Evolutionary conservation across 2,113 vertebrate genomes (phyloP).

Genomic region (Albula goreensis): DNA sequence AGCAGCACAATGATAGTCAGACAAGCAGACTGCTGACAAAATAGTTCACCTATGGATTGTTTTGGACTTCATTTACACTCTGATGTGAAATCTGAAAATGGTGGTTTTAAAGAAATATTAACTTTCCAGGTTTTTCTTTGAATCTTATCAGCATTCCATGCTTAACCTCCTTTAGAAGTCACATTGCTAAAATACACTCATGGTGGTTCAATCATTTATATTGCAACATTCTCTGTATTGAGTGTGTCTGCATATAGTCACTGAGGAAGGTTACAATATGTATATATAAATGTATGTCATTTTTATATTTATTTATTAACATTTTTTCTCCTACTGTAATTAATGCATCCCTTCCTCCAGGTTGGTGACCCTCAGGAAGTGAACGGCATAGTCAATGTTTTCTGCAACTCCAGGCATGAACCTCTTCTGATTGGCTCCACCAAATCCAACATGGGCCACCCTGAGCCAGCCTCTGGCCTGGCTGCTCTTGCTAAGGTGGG

Average conservation of each 20-base stretch:
- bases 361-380: conserved; percentile 94
- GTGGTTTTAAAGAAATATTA: neutral
- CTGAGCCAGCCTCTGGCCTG: conserved; percentile 91
- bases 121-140: too few relatives aligned
- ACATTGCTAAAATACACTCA: neutral
- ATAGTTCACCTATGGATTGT: too few relatives aligned
- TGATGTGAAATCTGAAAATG: neutral
- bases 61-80: too few relatives aligned
- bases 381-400: conserved; percentile 74
- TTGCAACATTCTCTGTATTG: too few relatives aligned
- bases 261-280: too few relatives aligned
- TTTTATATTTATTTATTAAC: too few relatives aligned
- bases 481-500: conserved; percentile 84
- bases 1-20: conserved; percentile 17
- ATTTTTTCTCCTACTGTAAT: neutral
- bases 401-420: conserved; percentile 71
- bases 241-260: too few relatives aligned
- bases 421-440: conserved; percentile 89
- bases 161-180: neutral
- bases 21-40: neutral
- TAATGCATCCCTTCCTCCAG: conserved; percentile 54
- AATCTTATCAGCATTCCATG: neutral
- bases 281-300: too few relatives aligned
- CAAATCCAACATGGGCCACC: conserved; percentile 98
- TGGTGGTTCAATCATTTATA: too few relatives aligned